Percentiles rank a stretch among this genome's conserved stretches.
phyloP scores from a whole-genome alignment of 1,140 invertebrate genomes.

The Diuraphis noxia region DNA sequence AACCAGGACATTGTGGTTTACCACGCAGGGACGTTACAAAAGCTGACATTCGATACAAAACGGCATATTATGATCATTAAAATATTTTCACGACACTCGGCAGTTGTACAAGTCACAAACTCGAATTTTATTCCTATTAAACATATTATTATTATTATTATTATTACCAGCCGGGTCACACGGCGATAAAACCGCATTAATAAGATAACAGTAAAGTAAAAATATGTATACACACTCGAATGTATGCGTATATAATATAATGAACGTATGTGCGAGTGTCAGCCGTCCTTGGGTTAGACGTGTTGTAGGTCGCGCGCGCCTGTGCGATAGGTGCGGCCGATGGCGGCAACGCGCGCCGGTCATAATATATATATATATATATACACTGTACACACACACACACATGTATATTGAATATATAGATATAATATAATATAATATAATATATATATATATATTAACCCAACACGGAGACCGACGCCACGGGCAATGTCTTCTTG shows the following conservation, averaged over 20 bases:
- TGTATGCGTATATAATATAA: neutral
- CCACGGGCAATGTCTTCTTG: constrained; percentile 25
- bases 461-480: neutral
- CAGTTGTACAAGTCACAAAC: constrained; percentile 1
- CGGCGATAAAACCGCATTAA: constrained; percentile 40
- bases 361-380: neutral
- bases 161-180: constrained; percentile 12
- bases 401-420: too few relatives aligned
- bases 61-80: neutral
- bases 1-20: neutral
- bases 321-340: constrained; percentile 26
- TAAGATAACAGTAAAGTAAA: constrained; percentile 52
- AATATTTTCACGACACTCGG: neutral
- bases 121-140: constrained; percentile 1
- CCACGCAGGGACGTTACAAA: neutral
- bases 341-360: neutral
- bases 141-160: constrained; percentile 5
- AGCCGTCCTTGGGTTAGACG: constrained; percentile 45
- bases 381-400: neutral
- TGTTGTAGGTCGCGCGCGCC: constrained; percentile 40
- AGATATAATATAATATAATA: neutral
- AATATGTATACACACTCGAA: neutral
- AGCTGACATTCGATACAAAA: neutral
- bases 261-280: neutral
- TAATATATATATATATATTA: neutral